phyloP scores from a whole-genome alignment of 2,888 invertebrate species.

The Timema cristinae region DNA sequence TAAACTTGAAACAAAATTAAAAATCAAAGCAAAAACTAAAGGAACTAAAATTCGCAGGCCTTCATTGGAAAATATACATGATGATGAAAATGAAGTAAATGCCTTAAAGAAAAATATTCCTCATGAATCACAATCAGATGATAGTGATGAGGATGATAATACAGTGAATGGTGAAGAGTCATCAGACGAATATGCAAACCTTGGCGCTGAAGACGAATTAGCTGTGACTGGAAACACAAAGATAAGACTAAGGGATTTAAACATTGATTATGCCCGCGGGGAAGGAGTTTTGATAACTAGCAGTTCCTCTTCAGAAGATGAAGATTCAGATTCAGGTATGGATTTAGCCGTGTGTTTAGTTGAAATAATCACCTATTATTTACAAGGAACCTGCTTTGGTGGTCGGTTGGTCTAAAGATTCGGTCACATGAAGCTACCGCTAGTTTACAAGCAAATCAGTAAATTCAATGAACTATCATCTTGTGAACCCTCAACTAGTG shows the following conservation, averaged over 20 bases:
- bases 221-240: constrained; percentile 55
- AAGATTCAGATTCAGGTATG: constrained; percentile 53
- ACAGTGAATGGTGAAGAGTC: constrained; percentile 34
- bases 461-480: no score
- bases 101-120: background rate
- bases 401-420: background rate
- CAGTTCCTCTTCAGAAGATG: constrained; percentile 67
- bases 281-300: constrained; percentile 65
- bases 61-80: no score
- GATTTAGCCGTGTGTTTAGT: background rate
- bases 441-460: no score
- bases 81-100: background rate
- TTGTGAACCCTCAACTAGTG: no score
- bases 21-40: no score
- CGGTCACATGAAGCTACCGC: background rate
- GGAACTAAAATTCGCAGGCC: no score
- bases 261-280: constrained; percentile 83
- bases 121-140: constrained; percentile 24
- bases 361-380: background rate
- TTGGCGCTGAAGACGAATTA: background rate
- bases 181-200: constrained; percentile 43
- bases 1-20: no score
- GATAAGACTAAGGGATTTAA: constrained; percentile 62
- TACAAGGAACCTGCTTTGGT: background rate
- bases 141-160: constrained; percentile 37